Evolutionary conservation across 2,113 vertebrate genomes (phyloP), one percentile per base, ranked within the genome.

Genomic region (Lepus americanus): DNA sequence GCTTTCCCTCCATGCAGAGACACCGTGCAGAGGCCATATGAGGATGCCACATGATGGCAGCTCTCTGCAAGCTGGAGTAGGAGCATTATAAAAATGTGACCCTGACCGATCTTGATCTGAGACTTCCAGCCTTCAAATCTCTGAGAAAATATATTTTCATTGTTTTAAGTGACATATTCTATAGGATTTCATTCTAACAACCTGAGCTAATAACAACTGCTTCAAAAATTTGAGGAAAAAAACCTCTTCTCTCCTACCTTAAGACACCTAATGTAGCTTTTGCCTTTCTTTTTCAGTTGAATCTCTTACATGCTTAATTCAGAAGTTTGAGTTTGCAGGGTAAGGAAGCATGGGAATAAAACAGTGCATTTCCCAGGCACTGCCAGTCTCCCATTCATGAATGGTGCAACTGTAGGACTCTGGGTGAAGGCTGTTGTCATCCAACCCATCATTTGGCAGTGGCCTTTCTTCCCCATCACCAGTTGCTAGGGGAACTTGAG

Each of bases 401-500:
- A 91, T 77, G 80, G 55, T 73, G 63, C 89, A 55, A 31, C 73
- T 2, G 6, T 27, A 80, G 89, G 70, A 87, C n/a, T 79, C 64
- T 85, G 19, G 5, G 4, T 2, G 22, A 93, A 73, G 84, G 73
- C n/a, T 67, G 61, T 73, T 93, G 87, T 87, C 87, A 33, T 73
- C 69, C 74, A 61, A 53, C 17, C 23, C 81, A 81, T 89, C 76
- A 74, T 88, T 95, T 93, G 93, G 87, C 59, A 87, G 61, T 61
- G 79, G 64, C 59, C 55, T 94, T 89, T 25, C 74, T 96, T 94
- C 64, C 59, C 31, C 29, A 49, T 61, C 44, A 66, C 27, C 59
- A 86, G 93, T 95, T 97, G 51, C 79, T 83, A 87, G 70, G 89
- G 76, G 11, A 95, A 95, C 89, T 81, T 1, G 53, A 95, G 25